A percentile compares a stretch with the other conserved stretches of the same genome.
phyloP scores from a whole-genome alignment of 2,888 invertebrate species.

The Sylvicola cinctus region DNA sequence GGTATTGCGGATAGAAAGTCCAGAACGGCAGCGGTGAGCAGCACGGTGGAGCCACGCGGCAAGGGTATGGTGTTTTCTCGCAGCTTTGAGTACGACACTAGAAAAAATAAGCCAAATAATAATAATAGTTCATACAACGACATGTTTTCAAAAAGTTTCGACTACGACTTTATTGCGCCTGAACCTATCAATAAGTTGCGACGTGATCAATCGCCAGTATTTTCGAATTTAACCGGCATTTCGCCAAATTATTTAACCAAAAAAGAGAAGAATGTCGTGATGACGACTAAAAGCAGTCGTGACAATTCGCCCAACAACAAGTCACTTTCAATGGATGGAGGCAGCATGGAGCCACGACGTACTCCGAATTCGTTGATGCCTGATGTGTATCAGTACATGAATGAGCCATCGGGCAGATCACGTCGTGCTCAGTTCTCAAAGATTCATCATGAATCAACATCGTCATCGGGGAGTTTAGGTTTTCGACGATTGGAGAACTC shows the following conservation, averaged over 20 bases:
- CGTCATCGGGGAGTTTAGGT: conserved; percentile 35
- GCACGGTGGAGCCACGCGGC: not conserved
- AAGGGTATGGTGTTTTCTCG: conserved; percentile 26
- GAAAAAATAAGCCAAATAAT: conserved; percentile 12
- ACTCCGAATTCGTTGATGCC: conserved; percentile 1
- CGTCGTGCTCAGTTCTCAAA: conserved; percentile 33
- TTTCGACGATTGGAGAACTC: conserved; percentile 38
- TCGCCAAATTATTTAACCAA: conserved; percentile 25
- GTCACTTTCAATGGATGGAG: conserved; percentile 1
- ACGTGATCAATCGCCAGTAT: conserved; percentile 20
- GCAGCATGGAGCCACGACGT: not conserved
- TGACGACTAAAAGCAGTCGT: conserved; percentile 12
- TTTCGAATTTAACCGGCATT: conserved; percentile 22
- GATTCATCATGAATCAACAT: conserved; percentile 23
- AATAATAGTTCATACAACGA: conserved; percentile 19
- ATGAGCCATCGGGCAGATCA: conserved; percentile 20
- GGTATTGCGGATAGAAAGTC: too few relatives aligned
- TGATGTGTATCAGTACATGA: conserved; percentile 3
- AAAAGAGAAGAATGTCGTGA: conserved; percentile 12
- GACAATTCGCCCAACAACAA: conserved; percentile 18
- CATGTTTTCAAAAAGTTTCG: conserved; percentile 25
- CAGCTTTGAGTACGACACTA: conserved; percentile 24
- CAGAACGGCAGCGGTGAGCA: not conserved
- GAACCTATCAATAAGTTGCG: conserved; percentile 6
- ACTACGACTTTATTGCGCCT: conserved; percentile 18